A percentile compares a stretch with the other conserved stretches of the same genome.
Evolutionary conservation across 2,113 vertebrate species (phyloP).

Genomic region (Tetrax tetrax): DNA sequence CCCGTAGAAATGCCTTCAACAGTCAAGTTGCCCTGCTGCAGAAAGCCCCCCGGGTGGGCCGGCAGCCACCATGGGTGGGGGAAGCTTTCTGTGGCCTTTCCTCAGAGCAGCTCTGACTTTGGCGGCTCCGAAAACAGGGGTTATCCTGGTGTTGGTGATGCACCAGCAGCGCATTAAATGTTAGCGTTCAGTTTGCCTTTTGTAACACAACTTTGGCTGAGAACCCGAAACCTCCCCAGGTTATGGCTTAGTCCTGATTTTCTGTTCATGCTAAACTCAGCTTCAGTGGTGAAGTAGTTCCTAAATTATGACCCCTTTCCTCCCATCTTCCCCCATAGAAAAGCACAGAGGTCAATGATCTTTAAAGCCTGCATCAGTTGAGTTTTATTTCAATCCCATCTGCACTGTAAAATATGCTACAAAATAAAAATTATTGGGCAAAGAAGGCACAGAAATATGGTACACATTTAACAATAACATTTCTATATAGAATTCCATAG

Average conservation of each 20-base stretch:
- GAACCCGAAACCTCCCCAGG: neutral
- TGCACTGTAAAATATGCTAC: neutral
- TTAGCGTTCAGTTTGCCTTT: neutral
- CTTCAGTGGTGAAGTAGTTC: neutral
- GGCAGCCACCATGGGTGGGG: accelerated
- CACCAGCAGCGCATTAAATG: accelerated
- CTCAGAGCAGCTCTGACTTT: neutral
- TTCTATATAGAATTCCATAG: constrained; percentile 57
- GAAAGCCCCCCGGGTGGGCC: neutral
- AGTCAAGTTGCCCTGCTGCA: neutral
- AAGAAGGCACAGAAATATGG: constrained; percentile 47
- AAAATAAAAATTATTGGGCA: neutral
- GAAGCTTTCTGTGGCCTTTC: neutral
- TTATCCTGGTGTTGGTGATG: neutral
- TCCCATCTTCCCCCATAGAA: neutral
- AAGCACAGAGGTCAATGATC: neutral
- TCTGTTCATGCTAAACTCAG: neutral
- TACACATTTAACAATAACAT: constrained; percentile 44
- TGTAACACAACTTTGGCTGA: neutral
- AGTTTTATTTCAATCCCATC: neutral
- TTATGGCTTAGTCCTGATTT: neutral
- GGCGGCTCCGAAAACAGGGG: accelerated
- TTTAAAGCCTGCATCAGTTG: neutral
- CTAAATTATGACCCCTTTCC: neutral
- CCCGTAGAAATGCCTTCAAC: neutral